A percentile compares a stretch with the other conserved stretches of the same genome.
Evolutionary conservation across 2,113 vertebrate genomes (phyloP).

Genomic region (Pandion haliaetus): DNA sequence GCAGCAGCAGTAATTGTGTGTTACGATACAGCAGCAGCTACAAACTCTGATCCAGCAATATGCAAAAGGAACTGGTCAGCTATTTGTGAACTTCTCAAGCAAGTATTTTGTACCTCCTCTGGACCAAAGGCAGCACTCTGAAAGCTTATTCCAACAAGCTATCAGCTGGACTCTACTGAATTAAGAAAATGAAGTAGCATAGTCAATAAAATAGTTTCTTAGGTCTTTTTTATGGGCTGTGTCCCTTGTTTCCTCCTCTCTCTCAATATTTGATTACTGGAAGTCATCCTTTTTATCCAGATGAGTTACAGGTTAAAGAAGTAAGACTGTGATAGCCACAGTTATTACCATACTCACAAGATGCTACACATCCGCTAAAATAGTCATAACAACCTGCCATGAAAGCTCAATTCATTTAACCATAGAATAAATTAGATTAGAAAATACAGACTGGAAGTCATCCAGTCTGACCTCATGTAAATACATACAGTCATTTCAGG

Average conservation of each 20-base stretch:
- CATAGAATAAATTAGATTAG: not conserved
- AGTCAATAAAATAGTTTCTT: not conserved
- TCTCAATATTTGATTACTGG: not conserved
- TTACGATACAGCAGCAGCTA: not conserved
- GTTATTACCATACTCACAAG: not conserved
- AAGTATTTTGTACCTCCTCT: not conserved
- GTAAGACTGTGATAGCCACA: not conserved
- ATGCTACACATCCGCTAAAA: not conserved
- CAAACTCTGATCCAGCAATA: not conserved
- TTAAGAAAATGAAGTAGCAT: not conserved
- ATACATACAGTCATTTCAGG: not conserved
- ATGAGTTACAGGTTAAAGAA: not conserved
- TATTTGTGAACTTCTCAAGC: not conserved
- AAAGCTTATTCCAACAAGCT: not conserved
- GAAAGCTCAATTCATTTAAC: not conserved
- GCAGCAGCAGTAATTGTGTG: not conserved
- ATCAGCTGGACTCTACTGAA: not conserved
- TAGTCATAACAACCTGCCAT: not conserved
- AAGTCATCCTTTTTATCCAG: not conserved
- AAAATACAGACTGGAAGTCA: not conserved
- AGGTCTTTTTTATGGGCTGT: not conserved
- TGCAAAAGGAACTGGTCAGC: not conserved
- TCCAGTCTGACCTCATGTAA: not conserved
- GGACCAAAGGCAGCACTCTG: not conserved
- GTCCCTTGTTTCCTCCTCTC: not conserved